Conservation (phyloP, 2,888 invertebrate genomes). For the Andrena bicolor region DNA sequence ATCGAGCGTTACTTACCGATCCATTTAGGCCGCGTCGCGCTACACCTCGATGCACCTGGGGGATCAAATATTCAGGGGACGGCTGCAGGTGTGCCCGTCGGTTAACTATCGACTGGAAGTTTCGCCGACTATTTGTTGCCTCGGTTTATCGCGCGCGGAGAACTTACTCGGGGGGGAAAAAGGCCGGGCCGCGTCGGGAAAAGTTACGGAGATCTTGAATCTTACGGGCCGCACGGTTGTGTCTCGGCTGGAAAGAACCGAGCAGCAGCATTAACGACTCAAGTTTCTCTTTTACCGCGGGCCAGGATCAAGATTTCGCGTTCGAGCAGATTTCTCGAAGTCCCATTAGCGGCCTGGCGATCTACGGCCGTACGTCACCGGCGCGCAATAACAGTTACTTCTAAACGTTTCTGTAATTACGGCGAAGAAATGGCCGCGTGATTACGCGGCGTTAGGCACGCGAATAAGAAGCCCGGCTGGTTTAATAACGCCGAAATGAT, state of each 20-base stretch:
- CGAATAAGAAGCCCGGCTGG: background rate
- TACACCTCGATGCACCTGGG: conserved; percentile 26
- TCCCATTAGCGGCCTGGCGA: conserved; percentile 19
- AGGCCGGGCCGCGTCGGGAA: conserved; percentile 8
- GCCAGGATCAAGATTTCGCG: conserved; percentile 23
- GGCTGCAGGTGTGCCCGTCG: conserved; percentile 45
- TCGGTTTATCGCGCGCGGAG: background rate
- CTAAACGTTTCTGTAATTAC: conserved; percentile 42
- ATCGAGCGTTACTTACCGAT: conserved; percentile 52
- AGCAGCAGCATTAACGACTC: conserved; percentile 3
- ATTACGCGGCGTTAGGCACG: conserved; percentile 25
- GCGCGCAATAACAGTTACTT: conserved; percentile 21
- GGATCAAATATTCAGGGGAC: conserved; percentile 52
- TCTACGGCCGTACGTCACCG: conserved; percentile 13
- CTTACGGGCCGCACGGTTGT: background rate
- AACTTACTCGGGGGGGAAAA: background rate
- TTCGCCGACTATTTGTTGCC: conserved; percentile 25
- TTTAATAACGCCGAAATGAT: conserved; percentile 43
- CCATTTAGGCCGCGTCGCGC: conserved; percentile 42
- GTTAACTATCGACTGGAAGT: conserved; percentile 43
- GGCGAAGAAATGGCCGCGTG: conserved; percentile 34
- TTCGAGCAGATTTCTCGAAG: conserved; percentile 21
- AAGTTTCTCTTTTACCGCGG: background rate
- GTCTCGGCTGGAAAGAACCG: conserved; percentile 5
- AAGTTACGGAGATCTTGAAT: conserved; percentile 17